Conservation (phyloP, 2,797 vertebrate genomes). For the Allobates femoralis region DNA sequence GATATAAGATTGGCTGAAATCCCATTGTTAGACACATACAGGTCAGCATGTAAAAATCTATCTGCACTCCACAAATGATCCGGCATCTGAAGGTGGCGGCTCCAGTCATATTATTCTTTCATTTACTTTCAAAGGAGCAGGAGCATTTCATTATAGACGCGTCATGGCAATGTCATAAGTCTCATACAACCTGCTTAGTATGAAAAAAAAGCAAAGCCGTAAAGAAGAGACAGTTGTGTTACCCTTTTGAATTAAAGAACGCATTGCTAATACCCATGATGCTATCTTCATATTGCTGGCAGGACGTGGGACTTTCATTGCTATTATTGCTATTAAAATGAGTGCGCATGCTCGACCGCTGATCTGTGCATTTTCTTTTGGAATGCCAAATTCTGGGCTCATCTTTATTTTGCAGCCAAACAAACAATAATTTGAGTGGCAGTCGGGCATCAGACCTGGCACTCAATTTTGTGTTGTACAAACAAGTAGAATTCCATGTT, state of each 20-base stretch:
- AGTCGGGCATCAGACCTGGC: too few relatives aligned
- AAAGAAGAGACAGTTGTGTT: background rate
- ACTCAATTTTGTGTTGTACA: too few relatives aligned
- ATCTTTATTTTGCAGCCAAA: too few relatives aligned
- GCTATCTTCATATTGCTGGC: background rate
- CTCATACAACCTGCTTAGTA: constrained; percentile 13
- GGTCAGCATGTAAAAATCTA: constrained; percentile 18
- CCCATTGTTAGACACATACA: constrained; percentile 25
- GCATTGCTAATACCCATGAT: background rate
- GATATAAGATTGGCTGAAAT: constrained; percentile 7
- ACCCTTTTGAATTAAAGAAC: background rate
- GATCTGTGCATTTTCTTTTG: too few relatives aligned
- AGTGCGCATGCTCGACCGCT: too few relatives aligned
- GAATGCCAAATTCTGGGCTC: too few relatives aligned
- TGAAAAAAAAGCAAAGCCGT: background rate
- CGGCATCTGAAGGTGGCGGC: background rate
- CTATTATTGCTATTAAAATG: too few relatives aligned
- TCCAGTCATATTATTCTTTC: constrained; percentile 8
- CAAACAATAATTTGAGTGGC: too few relatives aligned
- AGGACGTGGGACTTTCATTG: too few relatives aligned
- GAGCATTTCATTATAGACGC: constrained; percentile 9
- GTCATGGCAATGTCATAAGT: background rate
- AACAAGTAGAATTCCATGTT: too few relatives aligned
- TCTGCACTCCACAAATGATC: background rate
- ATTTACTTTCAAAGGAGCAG: constrained; percentile 22